Conservation (phyloP, 2,797 vertebrate species). For the Chelon auratus region DNA sequence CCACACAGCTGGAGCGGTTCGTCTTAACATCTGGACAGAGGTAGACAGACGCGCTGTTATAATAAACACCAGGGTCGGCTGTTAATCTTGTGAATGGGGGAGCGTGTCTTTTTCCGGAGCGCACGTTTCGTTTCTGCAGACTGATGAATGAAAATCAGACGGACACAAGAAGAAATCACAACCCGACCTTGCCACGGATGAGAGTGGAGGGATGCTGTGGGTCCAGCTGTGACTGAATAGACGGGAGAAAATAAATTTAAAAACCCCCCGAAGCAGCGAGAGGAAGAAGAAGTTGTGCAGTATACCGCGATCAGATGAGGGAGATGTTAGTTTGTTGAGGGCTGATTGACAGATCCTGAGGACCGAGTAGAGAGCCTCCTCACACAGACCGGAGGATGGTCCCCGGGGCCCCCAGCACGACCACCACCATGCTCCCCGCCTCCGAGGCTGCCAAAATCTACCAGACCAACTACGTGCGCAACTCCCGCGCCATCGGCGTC, state of each 20-base stretch:
- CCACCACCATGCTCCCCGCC: slow-evolving; percentile 92
- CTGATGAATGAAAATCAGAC: slow-evolving; percentile 56
- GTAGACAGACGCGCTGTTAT: slow-evolving; percentile 12
- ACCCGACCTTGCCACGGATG: slow-evolving; percentile 40
- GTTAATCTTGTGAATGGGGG: slow-evolving; percentile 19
- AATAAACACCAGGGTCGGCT: neutral
- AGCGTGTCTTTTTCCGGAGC: slow-evolving; percentile 24
- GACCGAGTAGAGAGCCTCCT: slow-evolving; percentile 19
- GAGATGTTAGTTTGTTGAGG: slow-evolving; percentile 50
- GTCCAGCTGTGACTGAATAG: slow-evolving; percentile 31
- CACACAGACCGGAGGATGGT: slow-evolving; percentile 77
- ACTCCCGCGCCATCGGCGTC: slow-evolving; percentile 98
- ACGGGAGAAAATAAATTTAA: neutral
- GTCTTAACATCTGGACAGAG: slow-evolving; percentile 22
- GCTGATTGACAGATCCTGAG: slow-evolving; percentile 26
- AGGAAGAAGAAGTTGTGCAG: slow-evolving; percentile 39
- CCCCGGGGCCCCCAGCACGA: slow-evolving; percentile 82
- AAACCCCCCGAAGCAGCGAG: neutral
- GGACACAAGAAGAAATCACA: slow-evolving; percentile 13
- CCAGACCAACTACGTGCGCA: slow-evolving; percentile 98
- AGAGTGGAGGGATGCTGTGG: slow-evolving; percentile 52
- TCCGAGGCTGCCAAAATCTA: slow-evolving; percentile 98
- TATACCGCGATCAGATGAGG: slow-evolving; percentile 31
- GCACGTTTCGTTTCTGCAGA: slow-evolving; percentile 33
- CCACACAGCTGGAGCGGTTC: slow-evolving; percentile 18